Conservation (phyloP, 2,797 vertebrate species). For the Mus caroli region DNA sequence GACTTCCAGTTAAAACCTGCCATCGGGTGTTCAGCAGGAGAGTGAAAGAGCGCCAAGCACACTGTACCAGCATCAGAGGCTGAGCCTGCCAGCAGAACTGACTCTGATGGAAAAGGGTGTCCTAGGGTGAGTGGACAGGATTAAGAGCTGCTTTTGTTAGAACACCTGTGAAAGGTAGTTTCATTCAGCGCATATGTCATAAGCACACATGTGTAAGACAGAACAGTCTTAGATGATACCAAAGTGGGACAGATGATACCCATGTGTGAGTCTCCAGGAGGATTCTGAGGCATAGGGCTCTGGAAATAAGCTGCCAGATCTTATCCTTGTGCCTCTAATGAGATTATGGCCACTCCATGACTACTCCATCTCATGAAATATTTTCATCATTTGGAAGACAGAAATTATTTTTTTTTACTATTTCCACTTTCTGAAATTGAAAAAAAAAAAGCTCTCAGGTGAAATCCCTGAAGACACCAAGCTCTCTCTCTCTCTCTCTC, state of each 20-base stretch:
- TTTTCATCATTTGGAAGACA: slow-evolving; percentile 12
- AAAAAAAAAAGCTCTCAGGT: not conserved
- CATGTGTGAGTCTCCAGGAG: too few relatives aligned
- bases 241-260: not conserved
- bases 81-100: not conserved
- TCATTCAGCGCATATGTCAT: not conserved
- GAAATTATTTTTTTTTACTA: slow-evolving; percentile 36
- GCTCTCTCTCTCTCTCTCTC: not conserved
- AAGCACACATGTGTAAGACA: not conserved
- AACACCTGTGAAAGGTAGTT: not conserved
- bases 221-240: not conserved
- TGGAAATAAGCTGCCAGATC: not conserved
- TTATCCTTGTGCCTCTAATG: not conserved
- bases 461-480: not conserved
- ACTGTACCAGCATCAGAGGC: not conserved
- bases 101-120: not conserved
- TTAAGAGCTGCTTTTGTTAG: not conserved
- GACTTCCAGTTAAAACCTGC: not conserved
- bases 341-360: not conserved
- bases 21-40: not conserved
- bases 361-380: not conserved
- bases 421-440: slow-evolving; percentile 44
- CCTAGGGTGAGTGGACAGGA: not conserved
- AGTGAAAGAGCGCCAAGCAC: not conserved
- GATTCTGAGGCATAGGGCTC: not conserved